Conservation (phyloP, 1,140 invertebrate species). For the Microplitis demolitor region DNA sequence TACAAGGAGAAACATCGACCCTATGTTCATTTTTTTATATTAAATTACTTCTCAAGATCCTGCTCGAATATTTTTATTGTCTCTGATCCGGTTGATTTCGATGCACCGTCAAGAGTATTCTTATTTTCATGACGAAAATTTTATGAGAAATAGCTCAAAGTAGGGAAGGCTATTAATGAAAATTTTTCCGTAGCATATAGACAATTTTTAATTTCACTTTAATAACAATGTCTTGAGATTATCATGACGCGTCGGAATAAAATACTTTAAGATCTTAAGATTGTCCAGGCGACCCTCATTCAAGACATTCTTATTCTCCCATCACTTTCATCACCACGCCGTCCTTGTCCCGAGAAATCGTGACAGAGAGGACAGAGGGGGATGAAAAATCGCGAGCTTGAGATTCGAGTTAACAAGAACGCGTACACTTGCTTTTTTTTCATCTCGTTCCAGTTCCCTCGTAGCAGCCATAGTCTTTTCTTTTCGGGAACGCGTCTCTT, state of each 20-base stretch:
- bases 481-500: conserved; percentile 7
- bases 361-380: conserved; percentile 35
- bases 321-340: neutral
- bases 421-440: conserved; percentile 42
- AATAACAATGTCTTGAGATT: too few relatives aligned
- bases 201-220: too few relatives aligned
- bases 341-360: neutral
- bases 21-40: neutral
- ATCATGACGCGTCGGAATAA: too few relatives aligned
- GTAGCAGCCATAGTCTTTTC: neutral
- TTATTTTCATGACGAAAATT: too few relatives aligned
- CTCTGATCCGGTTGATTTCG: too few relatives aligned
- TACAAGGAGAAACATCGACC: neutral
- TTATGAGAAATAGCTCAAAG: too few relatives aligned
- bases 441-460: conserved; percentile 28
- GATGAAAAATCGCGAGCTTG: conserved; percentile 56
- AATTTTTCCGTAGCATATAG: too few relatives aligned
- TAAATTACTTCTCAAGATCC: too few relatives aligned
- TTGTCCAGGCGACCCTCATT: conserved; percentile 42
- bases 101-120: too few relatives aligned
- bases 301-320: neutral
- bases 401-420: conserved; percentile 62
- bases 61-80: too few relatives aligned
- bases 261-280: conserved; percentile 32
- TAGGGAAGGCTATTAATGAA: too few relatives aligned